Evolutionary conservation across 2,888 invertebrate genomes (phyloP).

Genomic region (Danaus chrysippus): DNA sequence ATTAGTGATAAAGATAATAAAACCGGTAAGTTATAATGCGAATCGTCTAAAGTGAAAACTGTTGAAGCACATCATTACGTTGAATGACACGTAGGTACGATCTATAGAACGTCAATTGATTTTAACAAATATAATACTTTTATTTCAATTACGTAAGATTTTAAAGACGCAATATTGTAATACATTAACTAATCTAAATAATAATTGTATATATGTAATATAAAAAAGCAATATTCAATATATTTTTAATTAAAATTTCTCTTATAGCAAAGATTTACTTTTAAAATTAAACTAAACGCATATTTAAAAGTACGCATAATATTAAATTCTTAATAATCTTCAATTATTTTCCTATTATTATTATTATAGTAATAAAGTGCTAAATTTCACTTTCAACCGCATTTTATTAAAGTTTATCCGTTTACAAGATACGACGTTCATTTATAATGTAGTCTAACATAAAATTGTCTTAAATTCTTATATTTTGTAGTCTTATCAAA

Average conservation of each 20-base stretch:
- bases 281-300: too few species aligned
- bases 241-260: too few species aligned
- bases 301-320: neutral
- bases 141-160: neutral
- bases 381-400: slow-evolving; percentile 15
- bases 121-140: slow-evolving; percentile 1
- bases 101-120: slow-evolving; percentile 29
- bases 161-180: too few species aligned
- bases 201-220: too few species aligned
- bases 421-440: neutral
- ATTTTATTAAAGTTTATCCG: slow-evolving; percentile 16
- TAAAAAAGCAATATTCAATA: too few species aligned
- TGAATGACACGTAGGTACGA: slow-evolving; percentile 43
- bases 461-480: too few species aligned
- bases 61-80: slow-evolving; percentile 48
- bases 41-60: slow-evolving; percentile 16
- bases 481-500: too few species aligned
- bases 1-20: neutral
- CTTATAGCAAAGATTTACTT: too few species aligned
- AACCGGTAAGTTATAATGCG: neutral
- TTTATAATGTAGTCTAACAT: neutral
- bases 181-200: too few species aligned
- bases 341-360: neutral
- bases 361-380: slow-evolving; percentile 1
- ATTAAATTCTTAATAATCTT: neutral